Conservation (phyloP, 1,140 invertebrate species). For the Drosophila melanica region DNA sequence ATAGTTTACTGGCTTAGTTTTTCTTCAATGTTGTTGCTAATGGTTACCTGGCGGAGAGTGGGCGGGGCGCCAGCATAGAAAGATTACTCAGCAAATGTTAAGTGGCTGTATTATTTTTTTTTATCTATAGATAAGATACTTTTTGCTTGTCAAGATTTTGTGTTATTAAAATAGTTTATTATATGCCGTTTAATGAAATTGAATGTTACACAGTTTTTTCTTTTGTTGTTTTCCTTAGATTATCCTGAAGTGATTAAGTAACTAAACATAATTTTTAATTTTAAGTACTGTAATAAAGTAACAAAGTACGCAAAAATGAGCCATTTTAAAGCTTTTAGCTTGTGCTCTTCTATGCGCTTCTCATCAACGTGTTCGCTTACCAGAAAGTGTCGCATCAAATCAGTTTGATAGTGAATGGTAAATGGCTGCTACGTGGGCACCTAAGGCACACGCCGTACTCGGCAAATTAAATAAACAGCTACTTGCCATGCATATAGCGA, state of each 20-base stretch:
- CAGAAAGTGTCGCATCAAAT: conserved; percentile 67
- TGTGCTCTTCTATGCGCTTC: neutral
- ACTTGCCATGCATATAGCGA: conserved; percentile 67
- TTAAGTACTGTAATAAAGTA: too few species aligned
- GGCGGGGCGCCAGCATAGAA: neutral
- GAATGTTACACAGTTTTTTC: too few species aligned
- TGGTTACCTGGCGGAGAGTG: conserved; percentile 15
- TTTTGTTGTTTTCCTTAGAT: neutral
- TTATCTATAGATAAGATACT: neutral
- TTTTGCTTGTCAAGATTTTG: neutral
- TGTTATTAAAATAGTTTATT: neutral
- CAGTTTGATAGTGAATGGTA: conserved; percentile 48
- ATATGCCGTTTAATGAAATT: neutral
- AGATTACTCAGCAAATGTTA: conserved; percentile 9
- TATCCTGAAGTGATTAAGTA: too few species aligned
- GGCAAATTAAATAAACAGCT: conserved; percentile 80
- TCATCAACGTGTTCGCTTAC: neutral
- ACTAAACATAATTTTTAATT: neutral
- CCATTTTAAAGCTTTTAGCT: neutral
- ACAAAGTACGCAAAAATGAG: neutral
- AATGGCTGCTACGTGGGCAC: conserved; percentile 19
- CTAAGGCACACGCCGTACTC: conserved; percentile 37
- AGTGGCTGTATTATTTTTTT: conserved; percentile 4
- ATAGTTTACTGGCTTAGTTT: conserved; percentile 19
- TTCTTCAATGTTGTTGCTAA: conserved; percentile 13